A percentile compares a stretch with the other conserved stretches of the same genome.
Conservation (phyloP, 1,140 invertebrate species). For the Nylanderia fulva region DNA sequence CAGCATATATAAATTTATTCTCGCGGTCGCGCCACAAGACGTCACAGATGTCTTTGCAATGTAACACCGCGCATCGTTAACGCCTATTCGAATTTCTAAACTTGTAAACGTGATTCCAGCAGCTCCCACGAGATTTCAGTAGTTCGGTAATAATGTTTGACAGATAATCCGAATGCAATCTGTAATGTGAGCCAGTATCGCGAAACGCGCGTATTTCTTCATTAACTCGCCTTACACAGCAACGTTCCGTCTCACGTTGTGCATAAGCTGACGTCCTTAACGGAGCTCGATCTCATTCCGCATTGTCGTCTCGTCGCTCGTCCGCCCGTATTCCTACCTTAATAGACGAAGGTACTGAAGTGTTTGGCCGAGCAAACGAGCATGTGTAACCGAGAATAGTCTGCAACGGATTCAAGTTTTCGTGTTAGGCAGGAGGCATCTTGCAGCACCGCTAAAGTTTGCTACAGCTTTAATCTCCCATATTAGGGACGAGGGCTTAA, state of each 20-base stretch:
- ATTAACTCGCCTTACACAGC: slow-evolving; percentile 52
- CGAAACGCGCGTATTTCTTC: slow-evolving; percentile 65
- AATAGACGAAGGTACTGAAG: slow-evolving; percentile 73
- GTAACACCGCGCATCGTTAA: slow-evolving; percentile 17
- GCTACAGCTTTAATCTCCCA: slow-evolving; percentile 59
- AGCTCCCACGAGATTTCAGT: slow-evolving; percentile 11
- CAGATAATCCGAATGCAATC: slow-evolving; percentile 50
- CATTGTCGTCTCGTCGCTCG: slow-evolving; percentile 44
- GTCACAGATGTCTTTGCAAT: not conserved
- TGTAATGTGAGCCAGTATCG: slow-evolving; percentile 31
- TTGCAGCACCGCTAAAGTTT: slow-evolving; percentile 62
- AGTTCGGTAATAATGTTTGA: slow-evolving; percentile 58
- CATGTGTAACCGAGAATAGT: slow-evolving; percentile 44
- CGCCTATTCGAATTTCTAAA: slow-evolving; percentile 43
- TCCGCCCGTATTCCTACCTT: slow-evolving; percentile 52
- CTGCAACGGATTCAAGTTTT: slow-evolving; percentile 54
- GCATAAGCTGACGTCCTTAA: slow-evolving; percentile 44
- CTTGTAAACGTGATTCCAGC: slow-evolving; percentile 15
- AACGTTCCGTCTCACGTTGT: slow-evolving; percentile 40
- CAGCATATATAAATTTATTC: slow-evolving; percentile 17
- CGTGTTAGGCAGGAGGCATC: slow-evolving; percentile 54
- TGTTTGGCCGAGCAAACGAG: slow-evolving; percentile 55
- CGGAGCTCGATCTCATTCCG: slow-evolving; percentile 39
- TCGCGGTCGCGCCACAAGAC: not conserved
- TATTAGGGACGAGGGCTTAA: slow-evolving; percentile 65